These are phyloP conservation scores for Archocentrus centrarchus DNA, from an alignment of 2,113 vertebrate genomes.

Conservation along the genomic window DNA sequence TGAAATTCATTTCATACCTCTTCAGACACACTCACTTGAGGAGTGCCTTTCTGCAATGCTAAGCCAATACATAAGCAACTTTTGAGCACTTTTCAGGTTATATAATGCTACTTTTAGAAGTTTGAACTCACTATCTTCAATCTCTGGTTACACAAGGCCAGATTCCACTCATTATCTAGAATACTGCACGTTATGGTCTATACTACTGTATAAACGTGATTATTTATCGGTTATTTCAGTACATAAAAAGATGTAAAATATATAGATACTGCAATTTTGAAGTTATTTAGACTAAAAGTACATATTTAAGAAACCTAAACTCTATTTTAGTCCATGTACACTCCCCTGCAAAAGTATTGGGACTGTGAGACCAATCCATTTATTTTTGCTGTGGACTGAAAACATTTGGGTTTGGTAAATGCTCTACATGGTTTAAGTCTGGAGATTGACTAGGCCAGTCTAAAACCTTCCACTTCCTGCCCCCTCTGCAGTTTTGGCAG, in stretches of 20 bases:
- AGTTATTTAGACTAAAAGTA: not conserved
- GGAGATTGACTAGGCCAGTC: no score
- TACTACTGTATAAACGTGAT: not conserved
- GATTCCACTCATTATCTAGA: not conserved
- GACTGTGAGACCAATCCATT: no score
- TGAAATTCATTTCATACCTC: conserved; percentile 99
- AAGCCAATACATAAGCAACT: conserved; percentile 66
- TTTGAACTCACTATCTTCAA: conserved; percentile 8
- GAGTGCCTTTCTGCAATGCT: conserved; percentile 62
- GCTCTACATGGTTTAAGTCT: no score
- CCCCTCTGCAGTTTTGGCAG: no score
- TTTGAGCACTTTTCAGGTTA: conserved; percentile 47
- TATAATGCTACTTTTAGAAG: conserved; percentile 21
- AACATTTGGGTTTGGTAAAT: no score
- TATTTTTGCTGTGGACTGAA: no score
- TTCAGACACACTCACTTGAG: conserved; percentile 88
- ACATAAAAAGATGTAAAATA: not conserved
- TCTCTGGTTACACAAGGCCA: not conserved
- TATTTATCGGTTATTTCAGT: not conserved
- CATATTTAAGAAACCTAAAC: not conserved
- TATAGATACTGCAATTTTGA: not conserved
- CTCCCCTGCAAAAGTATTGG: no score
- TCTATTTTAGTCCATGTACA: not conserved
- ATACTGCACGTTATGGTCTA: not conserved
- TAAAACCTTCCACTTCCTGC: no score